Conservation (phyloP, 2,888 invertebrate genomes). For the Diloba caeruleocephala region DNA sequence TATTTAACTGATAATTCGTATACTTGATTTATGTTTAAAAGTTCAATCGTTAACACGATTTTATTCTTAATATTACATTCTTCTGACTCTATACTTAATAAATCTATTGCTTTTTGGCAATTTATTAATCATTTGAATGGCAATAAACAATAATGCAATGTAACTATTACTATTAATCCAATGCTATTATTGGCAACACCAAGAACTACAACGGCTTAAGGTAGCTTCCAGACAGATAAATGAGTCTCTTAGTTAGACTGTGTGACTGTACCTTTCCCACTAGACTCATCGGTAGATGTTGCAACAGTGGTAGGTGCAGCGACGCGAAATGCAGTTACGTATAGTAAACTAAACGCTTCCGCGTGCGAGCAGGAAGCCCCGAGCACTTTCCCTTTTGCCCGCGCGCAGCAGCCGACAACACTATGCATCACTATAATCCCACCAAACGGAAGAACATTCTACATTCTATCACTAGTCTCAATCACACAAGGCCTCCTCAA, state of each 20-base stretch:
- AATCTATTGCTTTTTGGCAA: no score
- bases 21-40: no score
- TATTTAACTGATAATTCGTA: no score
- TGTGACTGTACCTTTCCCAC: constrained; percentile 36
- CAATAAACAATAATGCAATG: no score
- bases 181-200: constrained; percentile 1
- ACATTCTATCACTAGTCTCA: constrained; percentile 35
- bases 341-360: constrained; percentile 81
- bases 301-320: constrained; percentile 52
- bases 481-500: constrained; percentile 53
- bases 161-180: no score
- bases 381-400: constrained; percentile 88
- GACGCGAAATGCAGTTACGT: constrained; percentile 79
- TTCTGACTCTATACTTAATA: no score
- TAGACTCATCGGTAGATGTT: constrained; percentile 54
- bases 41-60: no score
- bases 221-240: constrained; percentile 37
- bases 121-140: no score
- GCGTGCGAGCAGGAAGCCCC: constrained; percentile 86
- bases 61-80: no score
- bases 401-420: constrained; percentile 84
- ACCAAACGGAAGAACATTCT: constrained; percentile 59
- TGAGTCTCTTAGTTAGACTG: constrained; percentile 20
- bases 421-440: constrained; percentile 79
- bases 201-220: constrained; percentile 8